Conservation (phyloP, 2,113 vertebrate species). For the Bufo gargarizans region DNA sequence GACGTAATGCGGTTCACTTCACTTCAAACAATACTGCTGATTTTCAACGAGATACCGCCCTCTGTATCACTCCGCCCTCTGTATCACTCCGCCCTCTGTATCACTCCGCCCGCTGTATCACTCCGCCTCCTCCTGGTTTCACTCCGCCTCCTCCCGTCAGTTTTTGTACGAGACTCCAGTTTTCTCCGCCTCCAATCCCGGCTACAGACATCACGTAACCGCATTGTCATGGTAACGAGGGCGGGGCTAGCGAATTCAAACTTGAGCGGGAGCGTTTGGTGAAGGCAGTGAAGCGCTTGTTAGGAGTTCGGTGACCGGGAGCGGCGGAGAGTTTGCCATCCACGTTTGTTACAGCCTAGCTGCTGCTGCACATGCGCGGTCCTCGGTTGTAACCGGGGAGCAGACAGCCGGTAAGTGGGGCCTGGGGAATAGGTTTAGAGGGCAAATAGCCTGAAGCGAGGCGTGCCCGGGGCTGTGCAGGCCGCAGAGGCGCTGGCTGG, state of each 20-base stretch:
- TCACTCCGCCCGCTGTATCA: neutral
- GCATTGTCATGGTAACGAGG: conserved; percentile 18
- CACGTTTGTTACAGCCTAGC: neutral
- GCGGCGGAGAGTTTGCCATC: no score
- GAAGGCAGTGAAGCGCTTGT: neutral
- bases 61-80: neutral
- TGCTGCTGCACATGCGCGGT: neutral
- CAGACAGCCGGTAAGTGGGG: neutral
- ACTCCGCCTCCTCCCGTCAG: neutral
- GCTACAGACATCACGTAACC: neutral
- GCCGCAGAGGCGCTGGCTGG: neutral
- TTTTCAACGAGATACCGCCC: neutral
- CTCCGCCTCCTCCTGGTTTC: neutral
- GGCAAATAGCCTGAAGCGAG: neutral
- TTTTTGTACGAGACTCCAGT: neutral
- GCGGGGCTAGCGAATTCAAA: conserved; percentile 65
- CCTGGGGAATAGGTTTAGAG: neutral
- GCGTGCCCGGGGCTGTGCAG: neutral
- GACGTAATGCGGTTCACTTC: no score
- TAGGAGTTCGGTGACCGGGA: neutral
- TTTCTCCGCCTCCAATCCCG: neutral
- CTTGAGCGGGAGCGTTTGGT: conserved; percentile 56
- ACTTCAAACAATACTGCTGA: neutral
- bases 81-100: neutral
- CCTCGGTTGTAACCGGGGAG: neutral